These are phyloP conservation scores for Gulo gulo DNA, from an alignment of 2,113 vertebrate species.

Conservation along the genomic window DNA sequence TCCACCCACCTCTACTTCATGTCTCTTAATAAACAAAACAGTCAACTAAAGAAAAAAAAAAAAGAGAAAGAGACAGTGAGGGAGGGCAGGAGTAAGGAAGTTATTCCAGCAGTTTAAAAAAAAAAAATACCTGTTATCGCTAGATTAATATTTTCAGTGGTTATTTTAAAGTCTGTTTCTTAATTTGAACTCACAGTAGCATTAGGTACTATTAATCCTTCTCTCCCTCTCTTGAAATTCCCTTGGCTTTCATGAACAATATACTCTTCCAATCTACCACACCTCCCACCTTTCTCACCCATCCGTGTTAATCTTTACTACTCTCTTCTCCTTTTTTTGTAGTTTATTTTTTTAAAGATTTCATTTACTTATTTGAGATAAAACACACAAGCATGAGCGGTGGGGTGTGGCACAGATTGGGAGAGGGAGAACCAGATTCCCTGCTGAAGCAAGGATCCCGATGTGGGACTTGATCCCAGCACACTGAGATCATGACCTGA, in stretches of 20 bases:
- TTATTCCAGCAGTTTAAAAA: background rate
- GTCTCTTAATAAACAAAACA: background rate
- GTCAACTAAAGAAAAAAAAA: background rate
- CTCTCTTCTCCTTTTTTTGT: background rate
- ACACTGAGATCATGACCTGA: background rate
- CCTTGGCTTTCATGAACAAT: background rate
- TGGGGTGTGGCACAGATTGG: background rate
- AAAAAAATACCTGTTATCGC: background rate
- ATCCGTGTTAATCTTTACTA: background rate
- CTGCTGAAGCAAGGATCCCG: background rate
- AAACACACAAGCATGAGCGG: background rate
- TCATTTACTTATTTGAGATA: background rate
- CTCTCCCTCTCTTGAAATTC: background rate
- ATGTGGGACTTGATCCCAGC: background rate
- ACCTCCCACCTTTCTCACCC: background rate
- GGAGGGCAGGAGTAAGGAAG: background rate
- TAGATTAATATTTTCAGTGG: background rate
- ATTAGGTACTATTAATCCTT: background rate
- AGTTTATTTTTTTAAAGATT: background rate
- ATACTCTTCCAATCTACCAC: background rate
- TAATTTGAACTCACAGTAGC: background rate
- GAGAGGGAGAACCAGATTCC: background rate
- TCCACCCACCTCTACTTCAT: background rate
- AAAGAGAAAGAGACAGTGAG: background rate
- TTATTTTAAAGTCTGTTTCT: background rate